Evolutionary conservation across 2,888 invertebrate genomes (phyloP), one percentile per base, ranked within the genome.

Genomic region (Eurois occulta): DNA sequence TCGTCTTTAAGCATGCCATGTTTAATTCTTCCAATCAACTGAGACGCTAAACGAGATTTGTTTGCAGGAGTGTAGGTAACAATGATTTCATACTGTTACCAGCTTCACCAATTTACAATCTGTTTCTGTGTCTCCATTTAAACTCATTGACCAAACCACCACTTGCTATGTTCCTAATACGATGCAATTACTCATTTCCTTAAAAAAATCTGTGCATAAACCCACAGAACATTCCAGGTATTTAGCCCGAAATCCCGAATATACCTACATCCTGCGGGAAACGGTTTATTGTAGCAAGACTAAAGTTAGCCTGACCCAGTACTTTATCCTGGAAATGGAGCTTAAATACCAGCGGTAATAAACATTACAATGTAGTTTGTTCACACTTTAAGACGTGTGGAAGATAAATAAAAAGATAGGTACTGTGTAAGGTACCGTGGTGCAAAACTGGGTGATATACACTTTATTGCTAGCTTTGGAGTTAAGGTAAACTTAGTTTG

Each of bases 271-370:
- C 81, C 85, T 58, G 72, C 60, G 21, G 55, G 76, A 64, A 85
- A 85, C 28, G 43, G 58, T 72, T 62, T 48, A 66, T 48, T 43
- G 28, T 28, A 35, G 18, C 46, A 18, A 35, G 28, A 21, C 72
- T 82, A 86, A 78, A 73, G 18, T 73, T 72, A 78, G 38, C 62
- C 76, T 64, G 74, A 77, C 74, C 79, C n/a, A 78, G 46, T 74
- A 69, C 16, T 64, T 70, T 66, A 78, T 75, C 80, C 75, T 83
- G 75, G 52, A 86, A 72, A 74, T 67, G 21, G 41, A 65, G 38
- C 66, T 66, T 38, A 71, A 80, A 75, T 62, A 13, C 11, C 24
- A 32, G 72, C 43, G 35, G 60, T 55, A 67, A 62, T 64, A 0
- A 41, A 71, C 28, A 35, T 18, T 55, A 70, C 85, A 70, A 67